phyloP scores from a whole-genome alignment of 92 coral and sea anemone genomes.

The Bergia puertoricense region DNA sequence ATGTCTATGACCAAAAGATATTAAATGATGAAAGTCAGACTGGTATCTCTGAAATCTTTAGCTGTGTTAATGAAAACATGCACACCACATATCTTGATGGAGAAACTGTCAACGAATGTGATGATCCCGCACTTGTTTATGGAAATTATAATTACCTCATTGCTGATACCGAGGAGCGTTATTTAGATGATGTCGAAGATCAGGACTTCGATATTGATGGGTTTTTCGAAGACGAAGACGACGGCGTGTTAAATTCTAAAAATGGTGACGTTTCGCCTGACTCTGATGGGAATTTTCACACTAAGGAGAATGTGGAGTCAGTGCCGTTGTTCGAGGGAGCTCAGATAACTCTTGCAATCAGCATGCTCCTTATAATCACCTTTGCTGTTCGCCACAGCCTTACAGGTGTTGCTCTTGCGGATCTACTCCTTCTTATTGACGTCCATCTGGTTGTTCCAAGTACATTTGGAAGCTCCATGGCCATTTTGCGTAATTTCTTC shows the following conservation, averaged over 20 bases:
- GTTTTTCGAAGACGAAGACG: conserved; percentile 1
- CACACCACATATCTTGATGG: background rate
- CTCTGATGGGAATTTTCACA: conserved; percentile 3
- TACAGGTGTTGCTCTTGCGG: conserved; percentile 61
- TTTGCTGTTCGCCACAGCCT: conserved; percentile 48
- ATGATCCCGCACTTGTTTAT: conserved; percentile 36
- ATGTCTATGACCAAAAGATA: background rate
- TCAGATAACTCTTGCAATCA: conserved; percentile 27
- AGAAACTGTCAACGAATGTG: conserved; percentile 20
- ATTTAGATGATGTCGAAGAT: conserved; percentile 11
- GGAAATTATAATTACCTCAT: conserved; percentile 20
- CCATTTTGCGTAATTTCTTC: background rate
- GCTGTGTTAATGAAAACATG: background rate
- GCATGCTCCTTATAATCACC: conserved; percentile 35
- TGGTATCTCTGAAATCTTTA: background rate
- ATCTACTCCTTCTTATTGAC: conserved; percentile 49
- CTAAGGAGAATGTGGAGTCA: conserved; percentile 4
- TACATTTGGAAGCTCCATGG: conserved; percentile 44
- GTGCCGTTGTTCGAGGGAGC: conserved; percentile 33
- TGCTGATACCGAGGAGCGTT: conserved; percentile 11
- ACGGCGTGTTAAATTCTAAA: background rate
- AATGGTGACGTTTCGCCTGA: background rate
- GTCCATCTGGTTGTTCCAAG: conserved; percentile 56
- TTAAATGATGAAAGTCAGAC: background rate
- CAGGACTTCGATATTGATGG: conserved; percentile 14